A percentile compares a stretch with the other conserved stretches of the same genome.
These are phyloP conservation scores for Ips typographus DNA, from an alignment of 1,140 invertebrate genomes.

Conservation along the genomic window DNA sequence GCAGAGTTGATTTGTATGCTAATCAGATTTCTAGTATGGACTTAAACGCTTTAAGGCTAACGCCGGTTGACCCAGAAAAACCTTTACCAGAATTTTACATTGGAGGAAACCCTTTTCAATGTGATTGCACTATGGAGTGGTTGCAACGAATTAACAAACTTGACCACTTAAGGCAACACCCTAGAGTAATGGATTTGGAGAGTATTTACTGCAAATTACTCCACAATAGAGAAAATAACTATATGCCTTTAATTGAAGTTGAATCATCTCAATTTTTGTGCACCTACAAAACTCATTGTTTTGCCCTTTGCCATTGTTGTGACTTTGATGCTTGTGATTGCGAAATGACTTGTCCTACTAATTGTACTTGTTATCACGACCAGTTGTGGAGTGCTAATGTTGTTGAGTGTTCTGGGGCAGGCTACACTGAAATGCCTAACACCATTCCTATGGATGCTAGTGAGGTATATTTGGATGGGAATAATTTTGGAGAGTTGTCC, in stretches of 20 bases:
- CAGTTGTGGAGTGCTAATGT: constrained; percentile 92
- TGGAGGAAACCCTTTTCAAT: constrained; percentile 83
- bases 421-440: constrained; percentile 78
- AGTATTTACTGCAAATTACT: constrained; percentile 88
- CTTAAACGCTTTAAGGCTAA: constrained; percentile 73
- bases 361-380: constrained; percentile 93
- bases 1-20: constrained; percentile 80
- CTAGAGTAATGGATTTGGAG: constrained; percentile 86
- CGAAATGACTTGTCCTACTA: constrained; percentile 91
- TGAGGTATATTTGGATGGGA: constrained; percentile 89
- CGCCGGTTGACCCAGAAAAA: constrained; percentile 66
- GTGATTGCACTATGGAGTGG: constrained; percentile 88
- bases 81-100: constrained; percentile 83
- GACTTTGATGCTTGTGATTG: constrained; percentile 94
- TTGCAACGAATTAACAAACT: constrained; percentile 80
- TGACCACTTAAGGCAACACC: constrained; percentile 74
- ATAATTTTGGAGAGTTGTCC: constrained; percentile 81
- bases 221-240: constrained; percentile 78
- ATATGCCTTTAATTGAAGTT: constrained; percentile 79
- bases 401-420: constrained; percentile 83
- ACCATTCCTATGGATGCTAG: constrained; percentile 93
- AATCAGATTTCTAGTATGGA: constrained; percentile 83
- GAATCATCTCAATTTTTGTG: constrained; percentile 88
- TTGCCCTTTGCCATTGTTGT: constrained; percentile 90
- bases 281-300: constrained; percentile 90